Percentiles rank a stretch among this genome's conserved stretches.
These are phyloP conservation scores for Apamea epomidion DNA, from an alignment of 2,888 invertebrate species.

Conservation along the genomic window DNA sequence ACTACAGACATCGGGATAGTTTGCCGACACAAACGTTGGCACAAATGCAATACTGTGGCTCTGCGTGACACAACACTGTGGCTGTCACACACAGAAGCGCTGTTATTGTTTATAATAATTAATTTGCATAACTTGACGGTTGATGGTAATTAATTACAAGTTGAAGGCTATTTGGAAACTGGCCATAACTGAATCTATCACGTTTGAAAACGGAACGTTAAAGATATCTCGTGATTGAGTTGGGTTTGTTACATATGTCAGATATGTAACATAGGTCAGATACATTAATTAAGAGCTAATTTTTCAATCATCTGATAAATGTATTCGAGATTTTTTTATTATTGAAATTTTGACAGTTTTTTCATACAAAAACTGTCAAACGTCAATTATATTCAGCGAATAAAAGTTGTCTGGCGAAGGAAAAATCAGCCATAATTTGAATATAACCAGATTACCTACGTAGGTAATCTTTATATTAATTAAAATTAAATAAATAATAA, in stretches of 20 bases:
- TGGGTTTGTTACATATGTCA: constrained; percentile 22
- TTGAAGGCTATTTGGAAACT: constrained; percentile 16
- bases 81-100: constrained; percentile 12
- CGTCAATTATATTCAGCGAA: too few relatives aligned
- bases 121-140: constrained; percentile 23
- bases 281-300: background rate
- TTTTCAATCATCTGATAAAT: too few relatives aligned
- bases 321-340: too few relatives aligned
- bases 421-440: constrained; percentile 6
- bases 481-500: too few relatives aligned
- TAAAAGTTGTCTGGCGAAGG: too few relatives aligned
- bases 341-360: too few relatives aligned
- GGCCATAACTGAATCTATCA: constrained; percentile 4
- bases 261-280: constrained; percentile 1
- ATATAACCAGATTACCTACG: background rate
- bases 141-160: constrained; percentile 29
- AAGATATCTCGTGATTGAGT: constrained; percentile 9
- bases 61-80: background rate
- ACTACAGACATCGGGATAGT: constrained; percentile 24
- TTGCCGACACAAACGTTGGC: constrained; percentile 42
- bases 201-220: constrained; percentile 1
- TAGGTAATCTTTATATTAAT: too few relatives aligned
- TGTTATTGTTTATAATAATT: constrained; percentile 13
- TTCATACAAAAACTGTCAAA: too few relatives aligned
- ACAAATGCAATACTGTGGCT: constrained; percentile 21